Percentiles rank a stretch among this genome's conserved stretches.
Evolutionary conservation across 2,888 invertebrate genomes (phyloP).

Genomic region (Lamellibrachia satsuma): DNA sequence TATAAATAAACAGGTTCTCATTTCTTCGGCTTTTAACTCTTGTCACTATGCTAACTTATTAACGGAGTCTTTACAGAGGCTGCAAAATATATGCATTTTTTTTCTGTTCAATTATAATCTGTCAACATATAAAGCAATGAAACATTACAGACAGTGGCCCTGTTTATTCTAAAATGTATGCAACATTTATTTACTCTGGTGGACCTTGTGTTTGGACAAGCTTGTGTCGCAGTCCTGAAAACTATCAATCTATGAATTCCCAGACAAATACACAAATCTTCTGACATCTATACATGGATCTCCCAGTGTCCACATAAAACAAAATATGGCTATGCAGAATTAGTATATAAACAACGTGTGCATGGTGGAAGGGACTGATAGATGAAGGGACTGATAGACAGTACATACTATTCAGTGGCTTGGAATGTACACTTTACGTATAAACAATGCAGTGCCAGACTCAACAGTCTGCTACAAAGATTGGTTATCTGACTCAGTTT

Average conservation of each 20-base stretch:
- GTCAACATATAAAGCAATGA: background rate
- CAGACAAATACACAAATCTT: background rate
- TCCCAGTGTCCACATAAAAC: background rate
- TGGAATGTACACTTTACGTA: background rate
- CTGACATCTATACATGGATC: background rate
- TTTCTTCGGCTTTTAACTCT: background rate
- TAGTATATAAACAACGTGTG: background rate
- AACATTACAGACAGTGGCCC: background rate
- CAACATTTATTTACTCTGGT: background rate
- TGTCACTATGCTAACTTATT: background rate
- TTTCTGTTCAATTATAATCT: background rate
- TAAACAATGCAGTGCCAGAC: background rate
- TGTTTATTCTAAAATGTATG: background rate
- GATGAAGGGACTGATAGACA: background rate
- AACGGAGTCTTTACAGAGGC: background rate
- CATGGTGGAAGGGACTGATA: background rate
- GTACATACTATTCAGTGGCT: background rate
- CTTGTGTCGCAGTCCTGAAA: background rate
- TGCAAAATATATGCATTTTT: background rate
- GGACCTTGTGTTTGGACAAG: background rate
- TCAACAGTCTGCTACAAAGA: background rate
- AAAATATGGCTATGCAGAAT: background rate
- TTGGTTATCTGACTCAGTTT: background rate
- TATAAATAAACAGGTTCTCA: background rate
- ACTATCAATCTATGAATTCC: background rate